Evolutionary conservation across 2,113 vertebrate species (phyloP).

Genomic region (Carassius carassius): DNA sequence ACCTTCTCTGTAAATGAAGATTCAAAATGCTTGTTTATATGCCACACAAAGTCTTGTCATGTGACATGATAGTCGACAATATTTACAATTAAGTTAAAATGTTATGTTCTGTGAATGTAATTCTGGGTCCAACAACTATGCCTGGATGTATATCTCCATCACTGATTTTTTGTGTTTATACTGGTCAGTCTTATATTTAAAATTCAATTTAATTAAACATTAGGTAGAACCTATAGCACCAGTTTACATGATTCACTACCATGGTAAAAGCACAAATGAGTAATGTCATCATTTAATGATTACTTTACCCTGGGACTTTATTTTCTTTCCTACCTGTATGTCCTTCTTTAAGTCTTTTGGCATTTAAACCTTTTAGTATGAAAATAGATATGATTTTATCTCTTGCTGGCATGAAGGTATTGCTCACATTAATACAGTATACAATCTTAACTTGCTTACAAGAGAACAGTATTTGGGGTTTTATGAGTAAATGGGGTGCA

Average conservation of each 20-base stretch:
- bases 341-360: background rate
- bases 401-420: constrained; percentile 14
- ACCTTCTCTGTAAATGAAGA: constrained; percentile 4
- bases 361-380: background rate
- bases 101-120: background rate
- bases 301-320: background rate
- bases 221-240: constrained; percentile 12
- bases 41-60: background rate
- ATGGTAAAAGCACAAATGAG: constrained; percentile 39
- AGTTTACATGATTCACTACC: background rate
- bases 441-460: background rate
- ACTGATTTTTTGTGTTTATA: background rate
- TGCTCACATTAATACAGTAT: background rate
- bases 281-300: constrained; percentile 11
- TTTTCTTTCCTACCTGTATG: background rate
- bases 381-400: background rate
- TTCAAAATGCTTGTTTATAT: background rate
- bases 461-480: background rate
- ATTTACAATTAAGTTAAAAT: background rate
- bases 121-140: background rate
- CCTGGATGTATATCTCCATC: background rate
- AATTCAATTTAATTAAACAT: background rate
- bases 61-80: background rate
- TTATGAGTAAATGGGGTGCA: background rate
- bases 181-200: background rate